Conservation (phyloP, 64 coral and sea anemone genomes). For the Dendrophyllia cribrosa region DNA sequence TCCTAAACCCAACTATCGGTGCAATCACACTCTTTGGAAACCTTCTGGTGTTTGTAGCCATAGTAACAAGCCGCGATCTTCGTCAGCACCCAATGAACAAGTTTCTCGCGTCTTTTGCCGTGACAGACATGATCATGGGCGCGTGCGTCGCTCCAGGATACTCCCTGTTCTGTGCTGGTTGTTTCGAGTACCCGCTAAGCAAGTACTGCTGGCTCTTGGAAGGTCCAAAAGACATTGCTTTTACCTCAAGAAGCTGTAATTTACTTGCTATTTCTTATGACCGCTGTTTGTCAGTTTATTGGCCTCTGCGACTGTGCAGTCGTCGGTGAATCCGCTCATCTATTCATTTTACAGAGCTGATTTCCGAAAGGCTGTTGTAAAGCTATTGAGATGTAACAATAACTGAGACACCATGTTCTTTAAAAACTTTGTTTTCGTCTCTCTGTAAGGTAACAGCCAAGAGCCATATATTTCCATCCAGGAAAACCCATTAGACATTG, state of each 20-base stretch:
- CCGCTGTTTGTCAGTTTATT: conserved; percentile 59
- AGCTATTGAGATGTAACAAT: too few relatives aligned
- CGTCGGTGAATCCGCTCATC: too few relatives aligned
- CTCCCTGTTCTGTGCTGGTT: conserved; percentile 21
- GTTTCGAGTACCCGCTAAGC: neutral
- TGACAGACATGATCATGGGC: conserved; percentile 64
- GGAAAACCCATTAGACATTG: too few relatives aligned
- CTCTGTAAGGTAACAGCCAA: too few relatives aligned
- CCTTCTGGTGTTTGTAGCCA: neutral
- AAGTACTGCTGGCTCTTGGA: conserved; percentile 58
- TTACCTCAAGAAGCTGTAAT: conserved; percentile 32
- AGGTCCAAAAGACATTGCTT: conserved; percentile 59
- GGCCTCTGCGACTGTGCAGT: conserved; percentile 56
- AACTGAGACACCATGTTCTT: too few relatives aligned
- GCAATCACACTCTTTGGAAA: neutral
- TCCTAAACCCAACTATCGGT: neutral
- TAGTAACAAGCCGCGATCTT: neutral
- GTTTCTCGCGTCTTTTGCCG: conserved; percentile 50
- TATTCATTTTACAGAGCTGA: too few relatives aligned
- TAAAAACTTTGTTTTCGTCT: too few relatives aligned
- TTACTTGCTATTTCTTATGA: conserved; percentile 73
- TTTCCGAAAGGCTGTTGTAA: too few relatives aligned
- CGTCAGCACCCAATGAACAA: conserved; percentile 54
- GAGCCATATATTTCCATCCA: too few relatives aligned
- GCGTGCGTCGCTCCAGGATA: conserved; percentile 58